Evolutionary conservation across 1,140 invertebrate genomes (phyloP).

Genomic region (Drosophila yakuba): DNA sequence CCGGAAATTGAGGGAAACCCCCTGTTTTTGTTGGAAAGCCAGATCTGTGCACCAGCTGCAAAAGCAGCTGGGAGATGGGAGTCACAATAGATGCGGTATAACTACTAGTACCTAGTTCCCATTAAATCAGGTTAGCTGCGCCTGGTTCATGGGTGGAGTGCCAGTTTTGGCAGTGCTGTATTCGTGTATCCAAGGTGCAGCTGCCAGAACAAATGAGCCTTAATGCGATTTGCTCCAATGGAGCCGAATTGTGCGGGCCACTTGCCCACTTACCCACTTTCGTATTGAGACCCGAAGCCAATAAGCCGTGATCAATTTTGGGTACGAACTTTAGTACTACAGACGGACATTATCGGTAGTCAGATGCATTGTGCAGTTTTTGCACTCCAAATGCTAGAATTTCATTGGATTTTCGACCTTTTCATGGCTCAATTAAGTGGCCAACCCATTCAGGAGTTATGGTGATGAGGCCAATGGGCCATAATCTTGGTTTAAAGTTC

Average conservation of each 20-base stretch:
- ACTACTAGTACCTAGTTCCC: too few species aligned
- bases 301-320: slow-evolving; percentile 70
- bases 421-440: slow-evolving; percentile 40
- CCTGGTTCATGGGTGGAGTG: not conserved
- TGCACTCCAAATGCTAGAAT: slow-evolving; percentile 8
- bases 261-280: slow-evolving; percentile 11
- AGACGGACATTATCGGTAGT: not conserved
- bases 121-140: too few species aligned
- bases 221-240: slow-evolving; percentile 81
- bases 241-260: slow-evolving; percentile 50
- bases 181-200: slow-evolving; percentile 44
- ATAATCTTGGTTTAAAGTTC: slow-evolving; percentile 14
- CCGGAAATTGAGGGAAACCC: not conserved
- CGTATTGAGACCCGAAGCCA: slow-evolving; percentile 49
- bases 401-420: slow-evolving; percentile 19
- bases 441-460: too few species aligned
- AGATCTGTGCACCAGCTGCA: slow-evolving; percentile 37
- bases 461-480: too few species aligned
- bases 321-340: too few species aligned
- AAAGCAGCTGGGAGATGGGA: not conserved
- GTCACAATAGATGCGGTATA: not conserved
- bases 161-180: not conserved
- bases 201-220: slow-evolving; percentile 84
- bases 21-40: slow-evolving; percentile 11
- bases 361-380: slow-evolving; percentile 1